Evolutionary conservation across 2,888 invertebrate genomes (phyloP).

Genomic region (Celastrina argiolus): DNA sequence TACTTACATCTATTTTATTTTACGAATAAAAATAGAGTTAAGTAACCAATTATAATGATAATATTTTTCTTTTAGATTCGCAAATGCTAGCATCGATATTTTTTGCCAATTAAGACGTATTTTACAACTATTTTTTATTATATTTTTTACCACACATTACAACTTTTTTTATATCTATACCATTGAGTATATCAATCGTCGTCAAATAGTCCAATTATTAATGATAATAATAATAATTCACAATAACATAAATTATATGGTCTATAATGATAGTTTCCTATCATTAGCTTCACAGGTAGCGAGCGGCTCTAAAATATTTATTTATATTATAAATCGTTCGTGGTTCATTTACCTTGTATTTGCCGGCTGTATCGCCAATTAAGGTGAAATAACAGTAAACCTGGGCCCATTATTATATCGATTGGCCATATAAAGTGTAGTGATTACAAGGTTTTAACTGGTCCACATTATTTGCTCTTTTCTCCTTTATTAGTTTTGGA

Average conservation of each 20-base stretch:
- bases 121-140: too few relatives aligned
- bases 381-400: conserved; percentile 38
- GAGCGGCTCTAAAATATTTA: conserved; percentile 33
- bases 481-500: background rate
- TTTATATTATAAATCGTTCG: conserved; percentile 33
- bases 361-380: conserved; percentile 37
- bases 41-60: too few relatives aligned
- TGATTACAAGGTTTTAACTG: conserved; percentile 32
- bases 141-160: background rate
- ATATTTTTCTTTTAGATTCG: too few relatives aligned
- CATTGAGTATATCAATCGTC: too few relatives aligned
- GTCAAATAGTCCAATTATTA: conserved; percentile 18
- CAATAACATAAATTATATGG: conserved; percentile 5
- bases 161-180: background rate
- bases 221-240: conserved; percentile 8
- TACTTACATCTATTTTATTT: too few relatives aligned
- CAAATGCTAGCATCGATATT: background rate
- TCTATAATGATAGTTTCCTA: background rate
- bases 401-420: conserved; percentile 35
- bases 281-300: conserved; percentile 25
- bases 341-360: conserved; percentile 35
- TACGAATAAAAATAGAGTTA: too few relatives aligned
- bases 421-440: conserved; percentile 35
- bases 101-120: background rate
- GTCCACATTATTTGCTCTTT: conserved; percentile 25